Evolutionary conservation across 2,113 vertebrate species (phyloP).

Genomic region (Microcebus tavaratra): DNA sequence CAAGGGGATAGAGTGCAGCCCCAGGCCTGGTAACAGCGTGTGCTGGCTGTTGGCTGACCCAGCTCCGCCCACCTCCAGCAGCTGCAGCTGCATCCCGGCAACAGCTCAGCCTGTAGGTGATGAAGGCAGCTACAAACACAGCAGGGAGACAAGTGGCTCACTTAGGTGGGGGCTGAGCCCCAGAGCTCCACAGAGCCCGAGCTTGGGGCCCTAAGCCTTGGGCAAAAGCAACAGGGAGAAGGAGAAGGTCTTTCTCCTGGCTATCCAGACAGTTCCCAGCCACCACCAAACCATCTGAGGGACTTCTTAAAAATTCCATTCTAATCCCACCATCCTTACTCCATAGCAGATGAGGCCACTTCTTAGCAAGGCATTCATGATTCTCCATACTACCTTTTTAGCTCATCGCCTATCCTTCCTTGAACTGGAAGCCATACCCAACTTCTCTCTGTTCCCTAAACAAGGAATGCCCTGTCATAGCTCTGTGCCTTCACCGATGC

Average conservation of each 20-base stretch:
- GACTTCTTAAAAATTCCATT: background rate
- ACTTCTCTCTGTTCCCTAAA: background rate
- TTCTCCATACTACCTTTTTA: background rate
- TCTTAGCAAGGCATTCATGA: background rate
- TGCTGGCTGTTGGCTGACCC: background rate
- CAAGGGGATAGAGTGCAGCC: background rate
- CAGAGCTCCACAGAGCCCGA: background rate
- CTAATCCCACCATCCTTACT: background rate
- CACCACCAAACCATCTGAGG: background rate
- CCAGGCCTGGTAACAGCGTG: background rate
- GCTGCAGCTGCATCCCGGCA: background rate
- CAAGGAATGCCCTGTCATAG: background rate
- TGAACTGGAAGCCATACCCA: background rate
- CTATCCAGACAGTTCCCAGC: background rate
- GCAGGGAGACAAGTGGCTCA: background rate
- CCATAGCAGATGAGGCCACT: background rate
- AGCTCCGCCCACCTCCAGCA: conserved; percentile 56
- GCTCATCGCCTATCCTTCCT: background rate
- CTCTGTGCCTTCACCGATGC: background rate
- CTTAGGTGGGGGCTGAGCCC: background rate
- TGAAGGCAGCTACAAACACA: background rate
- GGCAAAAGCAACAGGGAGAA: background rate
- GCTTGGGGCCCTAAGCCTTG: background rate
- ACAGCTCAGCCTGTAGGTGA: background rate
- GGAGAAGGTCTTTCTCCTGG: background rate